Base-by-base conservation (phyloP, 2,888 invertebrate species). In the Tupiocoris notatus region DNA sequence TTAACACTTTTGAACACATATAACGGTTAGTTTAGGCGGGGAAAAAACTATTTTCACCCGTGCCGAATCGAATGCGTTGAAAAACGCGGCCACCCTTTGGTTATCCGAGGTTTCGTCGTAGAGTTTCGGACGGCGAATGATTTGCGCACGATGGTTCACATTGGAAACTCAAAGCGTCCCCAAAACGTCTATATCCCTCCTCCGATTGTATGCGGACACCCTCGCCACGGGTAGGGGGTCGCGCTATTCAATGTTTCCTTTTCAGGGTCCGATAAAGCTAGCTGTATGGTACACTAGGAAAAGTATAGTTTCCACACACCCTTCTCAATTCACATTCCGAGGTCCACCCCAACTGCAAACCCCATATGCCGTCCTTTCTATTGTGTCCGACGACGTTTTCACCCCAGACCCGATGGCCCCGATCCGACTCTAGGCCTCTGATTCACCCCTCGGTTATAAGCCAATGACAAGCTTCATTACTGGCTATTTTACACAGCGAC, bases 181-280 rank as follows among this genome's bases (percentile, higher is more conserved):
- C 56, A 56, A 79, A 78, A 79, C 77, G 79, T 79, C 79, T 76
- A 77, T 75, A 77, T 77, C 79, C 81, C 82, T 81, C 81, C 39
- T 39, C 39, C 39, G 39, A 39, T 39, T 39, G 39, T 39, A 39
- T 39, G 39, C 39, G 12, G 39, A 39, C 39, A 39, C 39, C 39
- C 70, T 62, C 77, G 78, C 64, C 62, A 68, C 68, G 75, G 78
- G 77, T 79, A 79, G 79, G 79, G 79, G 77, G 81, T 81, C 82
- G 81, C 80, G 81, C 82, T 82, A 82, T 82, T 83, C 82, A 79
- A 75, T 76, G 77, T 65, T 65, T 73, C 71, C 77, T 77, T 77
- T 83, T 82, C 39, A 39, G 39, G 39, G 39, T 39, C 82, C 73
- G 23, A 65, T 75, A 75, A n/a, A n/a, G n/a, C n/a, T n/a, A n/a